phyloP scores from a whole-genome alignment of 2,797 vertebrate genomes.

The Scarus forsteni region DNA sequence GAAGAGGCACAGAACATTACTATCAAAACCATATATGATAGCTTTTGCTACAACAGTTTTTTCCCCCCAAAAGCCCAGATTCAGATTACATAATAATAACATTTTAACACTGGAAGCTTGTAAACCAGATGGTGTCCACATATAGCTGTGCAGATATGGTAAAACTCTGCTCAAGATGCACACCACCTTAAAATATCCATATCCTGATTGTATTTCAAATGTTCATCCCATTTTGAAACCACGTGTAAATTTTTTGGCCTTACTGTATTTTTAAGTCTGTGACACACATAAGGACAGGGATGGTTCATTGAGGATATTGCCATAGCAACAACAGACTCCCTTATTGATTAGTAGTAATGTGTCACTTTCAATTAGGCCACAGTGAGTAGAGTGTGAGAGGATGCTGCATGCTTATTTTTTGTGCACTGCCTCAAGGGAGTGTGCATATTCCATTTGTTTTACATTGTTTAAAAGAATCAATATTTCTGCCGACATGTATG shows the following conservation, averaged over 20 bases:
- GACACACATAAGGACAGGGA: slow-evolving; percentile 9
- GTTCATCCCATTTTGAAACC: background rate
- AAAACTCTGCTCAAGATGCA: background rate
- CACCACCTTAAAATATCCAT: no score
- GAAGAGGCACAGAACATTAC: no score
- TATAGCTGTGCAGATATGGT: slow-evolving; percentile 5
- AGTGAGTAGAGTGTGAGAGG: slow-evolving; percentile 12
- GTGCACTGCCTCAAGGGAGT: slow-evolving; percentile 11
- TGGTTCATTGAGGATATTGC: slow-evolving; percentile 37
- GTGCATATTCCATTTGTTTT: slow-evolving; percentile 25
- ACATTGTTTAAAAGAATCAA: slow-evolving; percentile 21
- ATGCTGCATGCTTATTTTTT: slow-evolving; percentile 9
- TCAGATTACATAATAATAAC: background rate
- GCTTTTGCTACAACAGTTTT: background rate
- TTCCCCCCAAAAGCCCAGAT: background rate
- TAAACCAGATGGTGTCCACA: background rate
- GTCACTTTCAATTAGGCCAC: slow-evolving; percentile 56
- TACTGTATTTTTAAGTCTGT: slow-evolving; percentile 13
- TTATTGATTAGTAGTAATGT: slow-evolving; percentile 61
- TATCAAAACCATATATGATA: no score
- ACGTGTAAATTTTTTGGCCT: background rate
- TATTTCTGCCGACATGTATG: slow-evolving; percentile 35
- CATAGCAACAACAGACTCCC: slow-evolving; percentile 31
- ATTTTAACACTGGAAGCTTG: background rate
- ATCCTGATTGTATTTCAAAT: background rate